Conservation (phyloP, 2,113 vertebrate species). For the Axis porcinus region DNA sequence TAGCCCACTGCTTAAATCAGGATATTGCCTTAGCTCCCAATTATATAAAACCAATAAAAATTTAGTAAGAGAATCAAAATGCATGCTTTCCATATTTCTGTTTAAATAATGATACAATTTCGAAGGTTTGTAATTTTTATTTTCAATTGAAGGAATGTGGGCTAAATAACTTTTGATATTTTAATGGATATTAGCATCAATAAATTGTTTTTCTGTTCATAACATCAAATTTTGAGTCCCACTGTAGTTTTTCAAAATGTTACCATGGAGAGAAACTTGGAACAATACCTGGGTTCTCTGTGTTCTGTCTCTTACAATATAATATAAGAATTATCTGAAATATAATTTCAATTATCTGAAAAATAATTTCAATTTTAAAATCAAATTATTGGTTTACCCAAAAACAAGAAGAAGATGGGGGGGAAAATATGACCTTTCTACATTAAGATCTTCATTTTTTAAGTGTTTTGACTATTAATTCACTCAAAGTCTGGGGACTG, state of each 20-base stretch:
- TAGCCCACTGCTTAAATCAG: background rate
- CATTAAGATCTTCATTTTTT: background rate
- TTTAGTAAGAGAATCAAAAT: conserved; percentile 8
- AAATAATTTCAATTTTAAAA: background rate
- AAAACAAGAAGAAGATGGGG: background rate
- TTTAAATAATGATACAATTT: background rate
- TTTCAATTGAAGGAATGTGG: background rate
- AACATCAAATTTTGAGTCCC: background rate
- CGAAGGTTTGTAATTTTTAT: background rate
- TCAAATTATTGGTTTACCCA: background rate
- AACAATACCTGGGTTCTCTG: background rate
- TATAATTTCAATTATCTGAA: background rate
- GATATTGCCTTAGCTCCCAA: background rate
- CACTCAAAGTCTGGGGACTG: background rate
- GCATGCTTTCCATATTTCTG: background rate
- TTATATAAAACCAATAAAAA: conserved; percentile 20
- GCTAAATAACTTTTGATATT: background rate
- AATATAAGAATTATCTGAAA: background rate
- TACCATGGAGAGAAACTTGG: background rate
- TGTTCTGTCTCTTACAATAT: background rate
- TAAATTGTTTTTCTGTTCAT: background rate
- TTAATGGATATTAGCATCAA: background rate
- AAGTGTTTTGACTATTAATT: background rate
- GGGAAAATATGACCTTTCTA: background rate
- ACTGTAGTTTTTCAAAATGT: background rate